Conservation (phyloP, 1,140 invertebrate genomes). For the Drosophila lacteicornis region DNA sequence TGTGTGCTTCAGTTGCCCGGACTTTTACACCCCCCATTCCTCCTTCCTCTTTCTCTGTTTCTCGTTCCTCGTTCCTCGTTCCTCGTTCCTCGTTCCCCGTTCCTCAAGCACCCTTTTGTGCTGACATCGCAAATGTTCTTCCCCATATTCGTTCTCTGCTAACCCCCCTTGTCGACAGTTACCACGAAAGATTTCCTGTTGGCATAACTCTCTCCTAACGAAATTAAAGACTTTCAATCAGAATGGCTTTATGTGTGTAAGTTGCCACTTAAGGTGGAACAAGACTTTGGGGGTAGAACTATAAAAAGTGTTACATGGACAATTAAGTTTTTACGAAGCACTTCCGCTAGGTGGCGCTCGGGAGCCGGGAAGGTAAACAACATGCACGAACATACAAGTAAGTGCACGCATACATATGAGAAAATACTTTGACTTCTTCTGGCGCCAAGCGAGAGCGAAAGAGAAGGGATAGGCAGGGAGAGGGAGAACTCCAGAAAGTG, state of each 20-base stretch:
- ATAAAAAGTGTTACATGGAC: constrained; percentile 75
- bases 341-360: constrained; percentile 76
- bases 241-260: constrained; percentile 27
- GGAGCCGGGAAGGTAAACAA: constrained; percentile 59
- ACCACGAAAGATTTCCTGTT: constrained; percentile 22
- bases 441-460: constrained; percentile 27
- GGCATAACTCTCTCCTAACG: constrained; percentile 26
- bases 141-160: not conserved
- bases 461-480: not conserved
- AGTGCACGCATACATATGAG: constrained; percentile 12
- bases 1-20: constrained; percentile 7
- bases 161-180: not conserved
- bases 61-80: not conserved
- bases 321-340: constrained; percentile 82
- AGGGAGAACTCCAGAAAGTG: not conserved
- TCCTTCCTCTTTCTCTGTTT: not conserved
- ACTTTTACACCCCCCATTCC: not conserved
- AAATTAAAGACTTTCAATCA: constrained; percentile 59
- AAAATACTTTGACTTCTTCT: constrained; percentile 16
- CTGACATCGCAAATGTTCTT: constrained; percentile 20
- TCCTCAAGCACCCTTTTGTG: constrained; percentile 7
- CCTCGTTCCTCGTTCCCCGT: not conserved
- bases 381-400: constrained; percentile 51
- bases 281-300: constrained; percentile 35
- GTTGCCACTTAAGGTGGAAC: constrained; percentile 38